Percentiles rank a stretch among this genome's conserved stretches.
Conservation (phyloP, 2,113 vertebrate genomes). For the Pseudorasbora parva region DNA sequence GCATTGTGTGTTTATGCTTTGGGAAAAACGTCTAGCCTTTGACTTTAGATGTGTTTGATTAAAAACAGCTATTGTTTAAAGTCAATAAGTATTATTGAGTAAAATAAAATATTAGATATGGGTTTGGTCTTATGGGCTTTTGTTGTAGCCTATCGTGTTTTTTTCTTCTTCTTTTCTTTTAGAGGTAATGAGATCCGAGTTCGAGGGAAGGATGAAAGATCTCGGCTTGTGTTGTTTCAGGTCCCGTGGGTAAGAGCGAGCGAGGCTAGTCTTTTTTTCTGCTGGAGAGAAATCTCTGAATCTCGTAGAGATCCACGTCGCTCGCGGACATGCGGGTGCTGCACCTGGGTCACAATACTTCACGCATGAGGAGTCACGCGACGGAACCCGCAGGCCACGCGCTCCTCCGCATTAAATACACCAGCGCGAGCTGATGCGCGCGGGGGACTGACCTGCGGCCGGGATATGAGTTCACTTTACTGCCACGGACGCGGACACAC, state of each 20-base stretch:
- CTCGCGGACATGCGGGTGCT: constrained; percentile 77
- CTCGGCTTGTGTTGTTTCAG: constrained; percentile 35
- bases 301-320: constrained; percentile 58
- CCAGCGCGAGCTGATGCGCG: constrained; percentile 64
- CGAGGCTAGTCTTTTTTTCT: constrained; percentile 52
- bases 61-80: constrained; percentile 3
- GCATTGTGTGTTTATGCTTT: not conserved
- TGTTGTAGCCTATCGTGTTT: not conserved
- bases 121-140: constrained; percentile 27
- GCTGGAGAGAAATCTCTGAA: constrained; percentile 51
- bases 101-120: constrained; percentile 7
- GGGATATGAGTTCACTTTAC: constrained; percentile 45
- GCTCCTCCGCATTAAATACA: constrained; percentile 73
- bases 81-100: constrained; percentile 22
- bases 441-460: constrained; percentile 35
- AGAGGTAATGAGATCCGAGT: constrained; percentile 20
- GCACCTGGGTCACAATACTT: constrained; percentile 83
- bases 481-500: constrained; percentile 3
- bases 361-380: constrained; percentile 77
- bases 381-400: constrained; percentile 70
- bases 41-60: not conserved
- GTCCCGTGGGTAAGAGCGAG: constrained; percentile 48
- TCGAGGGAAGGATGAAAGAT: constrained; percentile 39
- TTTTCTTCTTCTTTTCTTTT: not conserved
- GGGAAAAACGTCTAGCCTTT: not conserved